Percentiles rank a stretch among this genome's conserved stretches.
These are phyloP conservation scores for Bungarus multicinctus DNA, from an alignment of 2,113 vertebrate species.

Conservation along the genomic window DNA sequence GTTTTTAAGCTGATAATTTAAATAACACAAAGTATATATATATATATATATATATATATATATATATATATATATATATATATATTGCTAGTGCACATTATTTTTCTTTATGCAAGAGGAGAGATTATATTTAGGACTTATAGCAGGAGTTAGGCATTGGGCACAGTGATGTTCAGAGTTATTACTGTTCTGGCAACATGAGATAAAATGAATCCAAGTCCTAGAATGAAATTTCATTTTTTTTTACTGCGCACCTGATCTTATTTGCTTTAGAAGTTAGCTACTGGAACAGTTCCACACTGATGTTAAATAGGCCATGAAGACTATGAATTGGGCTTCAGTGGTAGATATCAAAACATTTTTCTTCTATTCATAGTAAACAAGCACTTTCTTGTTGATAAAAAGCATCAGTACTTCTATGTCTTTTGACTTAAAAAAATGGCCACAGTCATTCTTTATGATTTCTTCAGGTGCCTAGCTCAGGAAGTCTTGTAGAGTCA, in stretches of 20 bases:
- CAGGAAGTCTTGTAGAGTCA: neutral
- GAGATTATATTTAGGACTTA: neutral
- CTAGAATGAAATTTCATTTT: neutral
- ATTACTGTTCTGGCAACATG: neutral
- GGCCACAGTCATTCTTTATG: neutral
- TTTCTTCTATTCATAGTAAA: conserved; percentile 27
- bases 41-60: too few species aligned
- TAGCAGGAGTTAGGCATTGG: neutral
- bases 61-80: too few species aligned
- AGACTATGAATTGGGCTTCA: neutral
- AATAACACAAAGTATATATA: too few species aligned
- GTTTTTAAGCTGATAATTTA: too few species aligned
- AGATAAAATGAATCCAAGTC: neutral
- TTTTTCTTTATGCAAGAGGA: neutral
- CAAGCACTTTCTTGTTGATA: neutral
- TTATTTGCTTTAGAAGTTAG: neutral
- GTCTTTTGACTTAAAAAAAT: conserved; percentile 24
- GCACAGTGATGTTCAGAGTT: neutral
- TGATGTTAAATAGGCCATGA: neutral
- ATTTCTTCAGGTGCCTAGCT: neutral
- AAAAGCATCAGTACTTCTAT: conserved; percentile 12
- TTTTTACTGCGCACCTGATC: neutral
- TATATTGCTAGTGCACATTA: neutral
- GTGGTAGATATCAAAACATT: neutral
- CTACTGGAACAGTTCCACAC: neutral